These are phyloP conservation scores for Echinops telfairi DNA, from an alignment of 2,113 vertebrate genomes.

Conservation along the genomic window DNA sequence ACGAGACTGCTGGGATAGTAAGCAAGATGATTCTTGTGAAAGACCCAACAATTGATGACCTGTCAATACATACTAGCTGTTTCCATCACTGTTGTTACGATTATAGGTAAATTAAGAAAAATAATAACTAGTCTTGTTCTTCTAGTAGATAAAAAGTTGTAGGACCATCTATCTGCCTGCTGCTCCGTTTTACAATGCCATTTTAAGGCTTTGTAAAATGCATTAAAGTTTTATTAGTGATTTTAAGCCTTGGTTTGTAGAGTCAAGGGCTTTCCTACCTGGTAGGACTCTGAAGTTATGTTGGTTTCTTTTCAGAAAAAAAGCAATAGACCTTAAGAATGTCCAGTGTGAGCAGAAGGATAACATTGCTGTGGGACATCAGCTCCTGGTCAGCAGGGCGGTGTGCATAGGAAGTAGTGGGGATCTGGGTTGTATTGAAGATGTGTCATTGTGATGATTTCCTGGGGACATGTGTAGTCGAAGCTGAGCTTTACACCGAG, in stretches of 20 bases:
- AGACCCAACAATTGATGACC: not conserved
- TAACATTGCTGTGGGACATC: not conserved
- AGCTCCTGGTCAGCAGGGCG: not conserved
- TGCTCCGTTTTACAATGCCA: not conserved
- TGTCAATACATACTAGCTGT: not conserved
- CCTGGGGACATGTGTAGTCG: not conserved
- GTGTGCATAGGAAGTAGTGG: not conserved
- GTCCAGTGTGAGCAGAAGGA: conserved; percentile 23
- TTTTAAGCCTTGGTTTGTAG: conserved; percentile 15
- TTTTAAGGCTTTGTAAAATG: not conserved
- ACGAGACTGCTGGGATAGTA: not conserved
- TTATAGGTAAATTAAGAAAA: conserved; percentile 40
- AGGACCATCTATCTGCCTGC: not conserved
- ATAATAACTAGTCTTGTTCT: not conserved
- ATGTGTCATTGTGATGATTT: not conserved
- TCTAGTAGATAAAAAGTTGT: not conserved
- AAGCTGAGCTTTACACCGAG: not conserved
- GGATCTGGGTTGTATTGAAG: not conserved
- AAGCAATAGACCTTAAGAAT: conserved; percentile 32
- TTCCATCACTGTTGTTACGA: not conserved
- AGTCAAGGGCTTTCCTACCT: not conserved
- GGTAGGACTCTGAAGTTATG: not conserved
- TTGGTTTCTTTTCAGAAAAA: not conserved
- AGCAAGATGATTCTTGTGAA: conserved; percentile 47
- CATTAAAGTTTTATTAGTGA: not conserved